Percentiles rank a stretch among this genome's conserved stretches.
Evolutionary conservation across 2,113 vertebrate genomes (phyloP).

Genomic region (Marcusenius ussheri): DNA sequence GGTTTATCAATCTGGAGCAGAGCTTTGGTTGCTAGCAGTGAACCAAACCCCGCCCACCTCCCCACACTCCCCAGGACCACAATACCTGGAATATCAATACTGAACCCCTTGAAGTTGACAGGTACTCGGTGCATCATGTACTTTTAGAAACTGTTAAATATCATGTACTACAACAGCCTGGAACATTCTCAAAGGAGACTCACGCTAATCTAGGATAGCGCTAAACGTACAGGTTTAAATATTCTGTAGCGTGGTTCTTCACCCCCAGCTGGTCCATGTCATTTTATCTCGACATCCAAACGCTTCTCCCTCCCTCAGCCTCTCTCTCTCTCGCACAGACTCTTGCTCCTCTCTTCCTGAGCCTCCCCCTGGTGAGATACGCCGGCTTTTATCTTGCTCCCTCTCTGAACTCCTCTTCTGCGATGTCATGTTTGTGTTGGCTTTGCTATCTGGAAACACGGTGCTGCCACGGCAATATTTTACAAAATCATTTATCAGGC

Average conservation of each 20-base stretch:
- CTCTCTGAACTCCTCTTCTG: slow-evolving; percentile 27
- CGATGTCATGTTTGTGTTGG: slow-evolving; percentile 65
- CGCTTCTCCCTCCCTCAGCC: neutral
- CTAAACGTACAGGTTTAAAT: slow-evolving; percentile 28
- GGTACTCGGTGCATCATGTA: neutral
- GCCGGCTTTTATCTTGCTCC: slow-evolving; percentile 39
- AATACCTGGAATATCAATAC: neutral
- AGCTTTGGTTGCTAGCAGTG: neutral
- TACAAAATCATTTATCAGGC: slow-evolving; percentile 69
- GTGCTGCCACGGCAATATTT: slow-evolving; percentile 48
- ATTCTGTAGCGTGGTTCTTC: neutral
- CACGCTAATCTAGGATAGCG: slow-evolving; percentile 14
- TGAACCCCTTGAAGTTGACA: neutral
- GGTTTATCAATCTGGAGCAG: neutral
- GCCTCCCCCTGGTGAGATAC: slow-evolving; percentile 33
- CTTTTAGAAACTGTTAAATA: neutral
- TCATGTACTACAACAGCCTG: neutral
- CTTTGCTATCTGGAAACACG: slow-evolving; percentile 58
- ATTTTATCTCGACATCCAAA: slow-evolving; percentile 30
- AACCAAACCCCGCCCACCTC: neutral
- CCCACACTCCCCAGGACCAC: neutral
- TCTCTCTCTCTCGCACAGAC: slow-evolving; percentile 5
- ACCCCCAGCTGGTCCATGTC: slow-evolving; percentile 8
- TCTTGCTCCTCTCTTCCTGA: neutral
- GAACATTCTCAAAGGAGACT: neutral